phyloP scores from a whole-genome alignment of 2,888 invertebrate genomes.

The Spodoptera picta region DNA sequence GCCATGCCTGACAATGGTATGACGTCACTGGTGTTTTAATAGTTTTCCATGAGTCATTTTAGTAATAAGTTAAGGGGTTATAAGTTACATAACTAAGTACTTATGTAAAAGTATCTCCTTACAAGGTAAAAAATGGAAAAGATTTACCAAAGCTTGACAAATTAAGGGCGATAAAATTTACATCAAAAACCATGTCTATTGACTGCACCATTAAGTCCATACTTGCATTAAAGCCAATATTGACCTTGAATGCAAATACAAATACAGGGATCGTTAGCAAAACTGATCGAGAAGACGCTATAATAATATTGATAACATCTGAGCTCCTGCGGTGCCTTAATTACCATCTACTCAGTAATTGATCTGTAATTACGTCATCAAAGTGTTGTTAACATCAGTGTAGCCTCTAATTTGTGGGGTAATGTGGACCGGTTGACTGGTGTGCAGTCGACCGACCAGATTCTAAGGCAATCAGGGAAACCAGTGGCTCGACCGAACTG shows the following conservation, averaged over 20 bases:
- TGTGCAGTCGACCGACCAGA: constrained; percentile 31
- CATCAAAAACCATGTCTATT: too few relatives aligned
- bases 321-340: constrained; percentile 49
- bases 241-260: constrained; percentile 12
- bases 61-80: constrained; percentile 3
- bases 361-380: constrained; percentile 61
- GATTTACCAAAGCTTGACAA: background rate
- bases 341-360: constrained; percentile 58
- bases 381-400: constrained; percentile 56
- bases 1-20: constrained; percentile 48
- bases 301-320: constrained; percentile 55
- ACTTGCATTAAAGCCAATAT: constrained; percentile 10
- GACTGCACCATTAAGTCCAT: background rate
- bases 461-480: constrained; percentile 10
- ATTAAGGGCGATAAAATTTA: background rate
- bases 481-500: background rate
- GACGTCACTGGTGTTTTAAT: constrained; percentile 45
- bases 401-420: constrained; percentile 45
- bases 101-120: too few relatives aligned
- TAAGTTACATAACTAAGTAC: background rate
- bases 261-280: constrained; percentile 42
- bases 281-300: constrained; percentile 42
- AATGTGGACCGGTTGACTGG: constrained; percentile 27
- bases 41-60: constrained; percentile 41
- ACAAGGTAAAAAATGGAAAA: constrained; percentile 4